Evolutionary conservation across 2,888 invertebrate genomes (phyloP).

Genomic region (Euclidia mi): DNA sequence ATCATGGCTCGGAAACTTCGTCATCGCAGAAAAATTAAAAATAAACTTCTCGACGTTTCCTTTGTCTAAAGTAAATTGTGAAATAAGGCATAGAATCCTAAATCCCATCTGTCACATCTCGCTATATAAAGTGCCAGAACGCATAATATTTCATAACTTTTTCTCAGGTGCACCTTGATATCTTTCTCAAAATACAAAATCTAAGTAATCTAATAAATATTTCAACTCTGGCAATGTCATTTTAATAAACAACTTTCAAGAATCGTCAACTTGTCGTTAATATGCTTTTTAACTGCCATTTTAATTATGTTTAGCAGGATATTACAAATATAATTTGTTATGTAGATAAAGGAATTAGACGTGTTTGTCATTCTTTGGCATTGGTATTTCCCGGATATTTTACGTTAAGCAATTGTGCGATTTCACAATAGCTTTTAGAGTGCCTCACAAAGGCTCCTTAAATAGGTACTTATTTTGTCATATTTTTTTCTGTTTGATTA

Average conservation of each 20-base stretch:
- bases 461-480: no score
- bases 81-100: no score
- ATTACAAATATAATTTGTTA: conserved; percentile 34
- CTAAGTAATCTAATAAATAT: conserved; percentile 1
- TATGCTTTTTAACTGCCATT: conserved; percentile 17
- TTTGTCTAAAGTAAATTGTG: no score
- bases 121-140: no score
- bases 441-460: no score
- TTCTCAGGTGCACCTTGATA: neutral
- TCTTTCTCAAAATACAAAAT: neutral
- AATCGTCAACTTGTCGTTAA: neutral
- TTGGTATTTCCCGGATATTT: conserved; percentile 48
- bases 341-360: conserved; percentile 30
- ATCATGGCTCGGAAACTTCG: no score
- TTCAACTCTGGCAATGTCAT: neutral
- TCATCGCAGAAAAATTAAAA: no score
- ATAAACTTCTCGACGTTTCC: no score
- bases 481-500: no score
- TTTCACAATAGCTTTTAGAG: no score
- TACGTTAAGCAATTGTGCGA: conserved; percentile 30
- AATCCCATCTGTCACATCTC: no score
- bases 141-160: no score
- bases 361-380: conserved; percentile 36
- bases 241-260: neutral
- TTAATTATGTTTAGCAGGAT: conserved; percentile 36